Base-by-base conservation (phyloP, 2,888 invertebrate species). In the Xiphydria camelus region DNA sequence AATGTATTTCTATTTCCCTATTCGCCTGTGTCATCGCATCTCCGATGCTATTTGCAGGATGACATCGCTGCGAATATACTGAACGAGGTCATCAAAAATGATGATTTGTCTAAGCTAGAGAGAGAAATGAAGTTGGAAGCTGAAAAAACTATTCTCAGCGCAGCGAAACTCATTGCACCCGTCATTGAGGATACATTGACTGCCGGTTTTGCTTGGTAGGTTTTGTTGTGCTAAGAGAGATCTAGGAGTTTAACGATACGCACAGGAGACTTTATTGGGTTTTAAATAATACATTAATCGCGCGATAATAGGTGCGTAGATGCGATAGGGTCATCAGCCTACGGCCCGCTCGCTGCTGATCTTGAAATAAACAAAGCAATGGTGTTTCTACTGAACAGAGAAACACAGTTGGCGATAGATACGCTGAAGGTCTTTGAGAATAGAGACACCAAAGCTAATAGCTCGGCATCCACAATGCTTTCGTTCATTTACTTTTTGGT, bases 281-380 rank as follows among this genome's bases (percentile, higher is more conserved):
- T 12, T 18, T 45, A 2, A 33, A 4, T 17, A 10, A 6, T 7
- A 10, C 9, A 17, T 23, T 4, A 25, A 41, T 38, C n/a, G 20
- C 9, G 34, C 14, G 7, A 12, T 18, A 14, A 32, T 17, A 95
- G 95, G 96, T 98, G 98, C 75, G 91, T 96, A 40, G 94, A 95
- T 60, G 86, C 91, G 15, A 89, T 98, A 38, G 93, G 94, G 70
- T 87, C 89, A 34, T 94, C 96, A n/a, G 86, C 85, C 70, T 91
- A 89, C 63, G 83, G 87, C 23, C 83, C 84, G 70, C 80, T 93
- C 53, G 94, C 91, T 31, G 89, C 87, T 61, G 96, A 90, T 79
- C 78, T 95, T 55, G 94, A 95, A 77, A 87, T 94, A 53, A 93
- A 91, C 75, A 94, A 94, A 75, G 92, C 92, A 0, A 84, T 92